Evolutionary conservation across 2,797 vertebrate genomes (phyloP), one percentile per base, ranked within the genome.

Genomic region (Thalassophryne amazonica): DNA sequence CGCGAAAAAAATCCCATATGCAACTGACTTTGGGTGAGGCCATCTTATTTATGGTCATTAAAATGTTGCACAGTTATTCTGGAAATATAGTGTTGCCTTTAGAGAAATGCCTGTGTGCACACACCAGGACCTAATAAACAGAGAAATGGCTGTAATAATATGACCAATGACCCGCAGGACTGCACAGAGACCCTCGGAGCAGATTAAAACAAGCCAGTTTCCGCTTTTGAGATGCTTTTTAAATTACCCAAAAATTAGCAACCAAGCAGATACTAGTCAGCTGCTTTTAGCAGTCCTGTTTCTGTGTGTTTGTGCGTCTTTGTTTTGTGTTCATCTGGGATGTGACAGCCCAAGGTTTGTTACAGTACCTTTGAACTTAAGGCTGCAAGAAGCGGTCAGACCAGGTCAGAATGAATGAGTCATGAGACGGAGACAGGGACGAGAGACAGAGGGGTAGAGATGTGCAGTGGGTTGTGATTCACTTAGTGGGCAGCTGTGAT

Each of bases 401-500:
- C 28, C n/a, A 51, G 60, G 72, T 69, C 62, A 69, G 30, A 51
- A 25, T 38, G 54, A 73, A 53, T 81, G 68, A 83, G 33, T 83
- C 67, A 76, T 57, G 45, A 45, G 13, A 27, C 5, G 30, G 10
- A 42, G 60, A 34, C 13, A 45, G 49, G 47, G n/a, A 57, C 30
- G 38, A 22, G 12, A 12, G 23, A 59, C 14, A 40, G 28, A 43
- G 34, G 65, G 31, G 39, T 33, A 47, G 30, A 63, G 45, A 68
- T 67, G 47, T 54, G 61, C 51, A 53, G n/a, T 49, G 55, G 47
- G 67, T 61, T 75, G 61, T 80, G 76, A 86, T 79, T 84, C 62
- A 72, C 33, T 69, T 71, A 59, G 67, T 76, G 75, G 67, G 65
- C 69, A 80, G 55, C 64, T 47, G 69, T 84, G 86, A 86, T 80